phyloP scores from a whole-genome alignment of 1,140 invertebrate genomes.

The Drosophila nannoptera region DNA sequence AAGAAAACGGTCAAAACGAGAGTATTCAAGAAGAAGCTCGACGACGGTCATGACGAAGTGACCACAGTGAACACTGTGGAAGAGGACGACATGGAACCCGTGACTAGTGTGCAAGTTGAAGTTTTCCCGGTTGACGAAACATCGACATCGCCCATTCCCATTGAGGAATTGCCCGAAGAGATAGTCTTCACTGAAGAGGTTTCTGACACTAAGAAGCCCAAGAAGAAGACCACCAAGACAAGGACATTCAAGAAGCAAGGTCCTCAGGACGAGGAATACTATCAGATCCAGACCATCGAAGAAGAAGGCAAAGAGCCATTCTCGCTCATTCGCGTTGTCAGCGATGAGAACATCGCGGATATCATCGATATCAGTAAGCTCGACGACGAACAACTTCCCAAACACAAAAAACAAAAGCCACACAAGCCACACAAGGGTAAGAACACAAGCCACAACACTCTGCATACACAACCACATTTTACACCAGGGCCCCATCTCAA shows the following conservation, averaged over 20 bases:
- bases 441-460: slow-evolving; percentile 68
- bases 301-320: slow-evolving; percentile 79
- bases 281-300: slow-evolving; percentile 79
- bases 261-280: slow-evolving; percentile 70
- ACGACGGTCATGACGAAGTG: slow-evolving; percentile 66
- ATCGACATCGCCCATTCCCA: slow-evolving; percentile 50
- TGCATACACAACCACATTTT: slow-evolving; percentile 52
- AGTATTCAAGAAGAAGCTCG: slow-evolving; percentile 61
- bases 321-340: slow-evolving; percentile 74
- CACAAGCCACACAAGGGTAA: slow-evolving; percentile 75
- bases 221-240: slow-evolving; percentile 76
- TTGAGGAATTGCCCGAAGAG: slow-evolving; percentile 78
- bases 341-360: slow-evolving; percentile 75
- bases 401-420: slow-evolving; percentile 70
- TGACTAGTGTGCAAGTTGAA: slow-evolving; percentile 61
- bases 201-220: slow-evolving; percentile 72
- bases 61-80: slow-evolving; percentile 77
- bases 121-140: slow-evolving; percentile 54
- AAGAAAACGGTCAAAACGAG: slow-evolving; percentile 73
- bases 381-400: slow-evolving; percentile 71
- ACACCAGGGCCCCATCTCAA: slow-evolving; percentile 41
- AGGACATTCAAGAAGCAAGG: slow-evolving; percentile 73
- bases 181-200: slow-evolving; percentile 76
- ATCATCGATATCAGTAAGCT: slow-evolving; percentile 75
- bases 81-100: slow-evolving; percentile 70